Evolutionary conservation across 2,113 vertebrate genomes (phyloP).

Genomic region (Setophaga kirtlandii): DNA sequence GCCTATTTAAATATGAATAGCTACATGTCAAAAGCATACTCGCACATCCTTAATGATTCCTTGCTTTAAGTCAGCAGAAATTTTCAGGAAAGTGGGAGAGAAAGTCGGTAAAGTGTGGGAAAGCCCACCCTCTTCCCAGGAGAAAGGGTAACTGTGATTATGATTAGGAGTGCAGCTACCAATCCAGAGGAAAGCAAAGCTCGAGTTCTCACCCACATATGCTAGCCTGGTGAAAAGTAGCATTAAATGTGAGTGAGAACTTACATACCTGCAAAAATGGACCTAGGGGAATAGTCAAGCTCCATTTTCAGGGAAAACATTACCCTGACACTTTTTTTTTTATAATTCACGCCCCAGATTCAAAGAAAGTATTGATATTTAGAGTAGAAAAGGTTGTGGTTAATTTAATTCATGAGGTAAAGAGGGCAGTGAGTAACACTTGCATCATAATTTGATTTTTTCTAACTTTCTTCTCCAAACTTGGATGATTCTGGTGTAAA

Average conservation of each 20-base stretch:
- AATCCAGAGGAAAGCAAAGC: background rate
- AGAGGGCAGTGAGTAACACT: background rate
- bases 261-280: background rate
- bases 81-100: background rate
- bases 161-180: background rate
- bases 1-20: background rate
- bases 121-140: background rate
- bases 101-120: background rate
- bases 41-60: background rate
- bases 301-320: background rate
- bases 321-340: background rate
- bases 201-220: background rate
- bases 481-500: background rate
- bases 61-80: background rate
- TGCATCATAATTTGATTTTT: background rate
- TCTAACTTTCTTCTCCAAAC: background rate
- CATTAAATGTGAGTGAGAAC: background rate
- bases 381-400: background rate
- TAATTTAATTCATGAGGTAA: background rate
- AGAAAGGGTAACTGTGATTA: background rate
- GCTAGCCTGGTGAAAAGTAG: background rate
- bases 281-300: background rate
- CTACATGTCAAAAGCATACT: background rate
- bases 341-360: background rate
- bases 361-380: background rate